phyloP scores from a whole-genome alignment of 2,797 vertebrate species.

The Hemitrygon akajei region DNA sequence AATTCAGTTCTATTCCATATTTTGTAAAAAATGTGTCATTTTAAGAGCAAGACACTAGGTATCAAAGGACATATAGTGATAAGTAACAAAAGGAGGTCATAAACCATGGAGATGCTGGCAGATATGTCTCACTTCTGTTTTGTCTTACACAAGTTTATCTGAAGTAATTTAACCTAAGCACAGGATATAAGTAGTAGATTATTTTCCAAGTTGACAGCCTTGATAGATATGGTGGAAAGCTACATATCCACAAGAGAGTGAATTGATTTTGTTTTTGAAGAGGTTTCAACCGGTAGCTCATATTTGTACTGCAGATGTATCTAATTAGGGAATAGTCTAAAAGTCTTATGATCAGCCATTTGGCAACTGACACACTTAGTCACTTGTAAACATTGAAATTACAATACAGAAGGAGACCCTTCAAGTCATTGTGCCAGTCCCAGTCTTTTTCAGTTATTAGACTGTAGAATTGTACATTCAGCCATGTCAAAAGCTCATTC shows the following conservation, averaged over 20 bases:
- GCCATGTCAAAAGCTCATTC: no score
- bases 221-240: neutral
- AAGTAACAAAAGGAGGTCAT: neutral
- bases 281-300: neutral
- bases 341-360: neutral
- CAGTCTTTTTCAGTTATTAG: no score
- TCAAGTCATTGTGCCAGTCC: no score
- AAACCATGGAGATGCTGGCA: neutral
- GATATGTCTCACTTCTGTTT: neutral
- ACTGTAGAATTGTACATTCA: no score
- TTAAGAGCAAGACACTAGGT: neutral
- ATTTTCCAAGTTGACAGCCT: neutral
- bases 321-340: neutral
- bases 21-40: neutral
- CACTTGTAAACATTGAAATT: neutral
- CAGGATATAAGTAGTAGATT: neutral
- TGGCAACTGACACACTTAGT: neutral
- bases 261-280: neutral
- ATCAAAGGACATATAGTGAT: neutral
- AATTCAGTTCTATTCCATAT: no score
- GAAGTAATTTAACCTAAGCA: neutral
- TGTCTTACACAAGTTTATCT: neutral
- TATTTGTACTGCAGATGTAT: neutral
- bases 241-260: neutral
- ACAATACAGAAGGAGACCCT: no score